These are phyloP conservation scores for Rotaria magnacalcarata DNA, from an alignment of 2,888 invertebrate genomes.

Conservation along the genomic window DNA sequence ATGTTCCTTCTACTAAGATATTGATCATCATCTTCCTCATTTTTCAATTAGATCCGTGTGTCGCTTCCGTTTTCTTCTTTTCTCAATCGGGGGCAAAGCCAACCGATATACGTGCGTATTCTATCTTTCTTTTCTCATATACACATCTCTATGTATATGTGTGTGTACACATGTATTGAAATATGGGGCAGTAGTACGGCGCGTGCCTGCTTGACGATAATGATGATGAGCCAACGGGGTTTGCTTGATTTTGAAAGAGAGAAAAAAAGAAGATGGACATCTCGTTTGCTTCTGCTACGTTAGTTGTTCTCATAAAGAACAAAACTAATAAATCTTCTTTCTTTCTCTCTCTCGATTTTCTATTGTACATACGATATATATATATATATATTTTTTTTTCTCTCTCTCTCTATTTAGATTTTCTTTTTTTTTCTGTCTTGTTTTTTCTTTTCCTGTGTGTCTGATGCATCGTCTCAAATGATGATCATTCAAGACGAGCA, in stretches of 20 bases:
- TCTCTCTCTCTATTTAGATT: slow-evolving; percentile 13
- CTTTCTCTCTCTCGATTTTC: neutral
- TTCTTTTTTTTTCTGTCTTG: slow-evolving; percentile 21
- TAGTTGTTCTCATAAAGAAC: slow-evolving; percentile 7
- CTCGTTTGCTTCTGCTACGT: slow-evolving; percentile 4
- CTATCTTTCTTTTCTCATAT: slow-evolving; percentile 20
- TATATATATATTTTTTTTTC: neutral
- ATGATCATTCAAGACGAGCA: slow-evolving; percentile 26
- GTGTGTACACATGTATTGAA: slow-evolving; percentile 22
- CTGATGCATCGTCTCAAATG: slow-evolving; percentile 31
- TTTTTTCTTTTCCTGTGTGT: neutral
- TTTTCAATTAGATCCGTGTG: slow-evolving; percentile 31
- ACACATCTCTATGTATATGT: neutral
- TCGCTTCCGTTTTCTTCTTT: neutral
- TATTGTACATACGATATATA: neutral
- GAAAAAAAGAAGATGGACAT: neutral
- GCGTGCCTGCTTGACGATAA: slow-evolving; percentile 26
- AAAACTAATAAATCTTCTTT: slow-evolving; percentile 28
- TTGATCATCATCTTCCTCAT: slow-evolving; percentile 26
- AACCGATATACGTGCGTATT: slow-evolving; percentile 21
- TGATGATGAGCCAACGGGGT: slow-evolving; percentile 29
- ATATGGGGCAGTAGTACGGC: neutral
- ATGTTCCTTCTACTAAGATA: slow-evolving; percentile 10
- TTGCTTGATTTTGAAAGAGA: slow-evolving; percentile 26
- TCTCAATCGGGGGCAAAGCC: neutral